Conservation (phyloP, 1,140 invertebrate genomes). For the Hermetia illucens region DNA sequence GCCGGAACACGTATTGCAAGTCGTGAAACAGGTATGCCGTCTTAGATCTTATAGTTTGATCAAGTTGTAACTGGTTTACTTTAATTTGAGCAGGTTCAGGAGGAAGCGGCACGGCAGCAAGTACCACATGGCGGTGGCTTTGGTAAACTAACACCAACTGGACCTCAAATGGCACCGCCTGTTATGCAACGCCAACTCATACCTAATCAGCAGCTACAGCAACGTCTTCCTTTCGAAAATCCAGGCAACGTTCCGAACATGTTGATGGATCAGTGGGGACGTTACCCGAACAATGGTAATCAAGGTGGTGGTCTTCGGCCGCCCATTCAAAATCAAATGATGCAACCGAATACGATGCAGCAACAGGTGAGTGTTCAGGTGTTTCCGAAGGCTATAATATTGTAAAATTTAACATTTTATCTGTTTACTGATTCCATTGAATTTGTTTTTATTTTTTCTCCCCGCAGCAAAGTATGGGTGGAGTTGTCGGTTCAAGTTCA, state of each 20-base stretch:
- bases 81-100: slow-evolving; percentile 50
- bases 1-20: slow-evolving; percentile 69
- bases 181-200: slow-evolving; percentile 37
- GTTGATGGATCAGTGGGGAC: slow-evolving; percentile 54
- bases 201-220: slow-evolving; percentile 10
- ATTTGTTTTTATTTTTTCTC: neutral
- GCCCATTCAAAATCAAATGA: slow-evolving; percentile 33
- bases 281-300: slow-evolving; percentile 34
- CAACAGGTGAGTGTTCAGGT: slow-evolving; percentile 12
- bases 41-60: slow-evolving; percentile 3
- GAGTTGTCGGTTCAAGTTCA: slow-evolving; percentile 17
- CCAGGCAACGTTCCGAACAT: no score
- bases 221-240: no score
- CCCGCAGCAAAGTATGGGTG: slow-evolving; percentile 13
- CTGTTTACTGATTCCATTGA: no score
- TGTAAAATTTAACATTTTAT: neutral
- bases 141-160: slow-evolving; percentile 45
- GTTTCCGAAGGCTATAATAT: no score
- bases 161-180: slow-evolving; percentile 51
- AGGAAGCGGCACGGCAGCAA: slow-evolving; percentile 75
- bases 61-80: neutral
- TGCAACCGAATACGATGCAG: slow-evolving; percentile 30
- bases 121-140: slow-evolving; percentile 50
- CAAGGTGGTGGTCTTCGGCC: slow-evolving; percentile 31
- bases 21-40: slow-evolving; percentile 55